phyloP scores from a whole-genome alignment of 1,140 invertebrate species.

The Drosophila navojoa region DNA sequence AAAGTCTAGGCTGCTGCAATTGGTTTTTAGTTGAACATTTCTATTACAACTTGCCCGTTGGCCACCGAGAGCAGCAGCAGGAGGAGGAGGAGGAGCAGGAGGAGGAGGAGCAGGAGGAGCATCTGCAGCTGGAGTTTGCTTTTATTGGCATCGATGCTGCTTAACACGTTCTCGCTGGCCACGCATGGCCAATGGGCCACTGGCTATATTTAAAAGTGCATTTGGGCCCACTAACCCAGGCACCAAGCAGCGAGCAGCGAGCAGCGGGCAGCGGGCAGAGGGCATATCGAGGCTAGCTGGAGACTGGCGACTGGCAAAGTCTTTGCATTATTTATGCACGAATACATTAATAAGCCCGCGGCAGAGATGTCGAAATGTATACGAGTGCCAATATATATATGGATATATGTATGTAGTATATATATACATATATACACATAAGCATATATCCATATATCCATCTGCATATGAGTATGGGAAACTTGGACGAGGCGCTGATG shows the following conservation, averaged over 20 bases:
- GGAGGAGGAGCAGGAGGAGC: too few relatives aligned
- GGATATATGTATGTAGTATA: not conserved
- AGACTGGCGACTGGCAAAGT: conserved; percentile 4
- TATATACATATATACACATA: not conserved
- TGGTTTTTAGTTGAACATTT: conserved; percentile 19
- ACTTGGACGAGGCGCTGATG: conserved; percentile 11
- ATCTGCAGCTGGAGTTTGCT: not conserved
- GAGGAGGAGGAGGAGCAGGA: not conserved
- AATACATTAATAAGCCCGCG: conserved; percentile 61
- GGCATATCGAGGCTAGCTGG: not conserved
- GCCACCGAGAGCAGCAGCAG: not conserved
- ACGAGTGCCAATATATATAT: conserved; percentile 8
- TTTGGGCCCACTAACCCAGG: conserved; percentile 34
- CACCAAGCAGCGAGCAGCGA: not conserved
- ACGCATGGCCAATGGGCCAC: conserved; percentile 14
- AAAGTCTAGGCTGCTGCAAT: not conserved
- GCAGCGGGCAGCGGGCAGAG: not conserved
- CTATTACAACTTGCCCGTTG: conserved; percentile 20
- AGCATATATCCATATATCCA: too few relatives aligned
- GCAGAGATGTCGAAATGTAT: conserved; percentile 37
- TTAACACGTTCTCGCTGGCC: conserved; percentile 27
- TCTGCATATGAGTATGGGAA: not conserved
- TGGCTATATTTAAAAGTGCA: conserved; percentile 52
- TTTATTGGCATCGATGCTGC: conserved; percentile 3
- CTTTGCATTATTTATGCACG: conserved; percentile 55